phyloP scores from a whole-genome alignment of 2,888 invertebrate genomes.

The Dasysyrphus albostriatus region DNA sequence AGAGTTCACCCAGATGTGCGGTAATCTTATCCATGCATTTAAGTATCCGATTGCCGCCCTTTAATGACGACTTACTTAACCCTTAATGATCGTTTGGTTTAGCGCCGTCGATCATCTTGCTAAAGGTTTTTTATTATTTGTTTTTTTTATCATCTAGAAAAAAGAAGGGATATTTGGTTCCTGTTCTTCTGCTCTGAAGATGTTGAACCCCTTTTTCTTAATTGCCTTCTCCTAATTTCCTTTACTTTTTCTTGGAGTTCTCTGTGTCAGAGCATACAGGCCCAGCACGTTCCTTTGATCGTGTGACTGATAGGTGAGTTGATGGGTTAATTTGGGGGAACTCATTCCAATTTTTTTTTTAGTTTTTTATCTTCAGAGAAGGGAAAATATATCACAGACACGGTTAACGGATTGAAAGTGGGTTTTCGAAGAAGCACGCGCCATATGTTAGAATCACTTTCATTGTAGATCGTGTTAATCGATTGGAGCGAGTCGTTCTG shows the following conservation, averaged over 20 bases:
- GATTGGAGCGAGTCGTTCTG: conserved; percentile 39
- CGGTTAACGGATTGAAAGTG: conserved; percentile 26
- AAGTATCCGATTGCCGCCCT: conserved; percentile 70
- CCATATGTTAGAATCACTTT: conserved; percentile 70
- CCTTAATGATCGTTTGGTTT: conserved; percentile 61
- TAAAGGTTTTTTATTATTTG: conserved; percentile 21
- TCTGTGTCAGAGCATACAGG: conserved; percentile 5
- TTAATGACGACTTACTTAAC: conserved; percentile 72
- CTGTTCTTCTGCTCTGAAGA: conserved; percentile 19
- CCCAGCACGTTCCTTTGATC: conserved; percentile 67
- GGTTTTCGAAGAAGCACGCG: conserved; percentile 60
- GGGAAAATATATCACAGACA: conserved; percentile 28
- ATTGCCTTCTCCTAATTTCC: conserved; percentile 67
- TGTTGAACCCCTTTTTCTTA: conserved; percentile 69
- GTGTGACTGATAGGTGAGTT: conserved; percentile 75
- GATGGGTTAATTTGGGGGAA: conserved; percentile 76
- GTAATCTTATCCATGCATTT: conserved; percentile 69
- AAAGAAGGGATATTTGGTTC: conserved; percentile 41
- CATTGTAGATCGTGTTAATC: conserved; percentile 57
- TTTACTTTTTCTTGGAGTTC: conserved; percentile 36
- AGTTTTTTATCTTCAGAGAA: conserved; percentile 20
- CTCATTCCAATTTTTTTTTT: conserved; percentile 38
- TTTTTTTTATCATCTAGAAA: conserved; percentile 13
- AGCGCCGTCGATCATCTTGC: conserved; percentile 65
- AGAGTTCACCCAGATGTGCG: conserved; percentile 56